phyloP scores from a whole-genome alignment of 1,140 invertebrate genomes.

The Drosophila kanapiae region DNA sequence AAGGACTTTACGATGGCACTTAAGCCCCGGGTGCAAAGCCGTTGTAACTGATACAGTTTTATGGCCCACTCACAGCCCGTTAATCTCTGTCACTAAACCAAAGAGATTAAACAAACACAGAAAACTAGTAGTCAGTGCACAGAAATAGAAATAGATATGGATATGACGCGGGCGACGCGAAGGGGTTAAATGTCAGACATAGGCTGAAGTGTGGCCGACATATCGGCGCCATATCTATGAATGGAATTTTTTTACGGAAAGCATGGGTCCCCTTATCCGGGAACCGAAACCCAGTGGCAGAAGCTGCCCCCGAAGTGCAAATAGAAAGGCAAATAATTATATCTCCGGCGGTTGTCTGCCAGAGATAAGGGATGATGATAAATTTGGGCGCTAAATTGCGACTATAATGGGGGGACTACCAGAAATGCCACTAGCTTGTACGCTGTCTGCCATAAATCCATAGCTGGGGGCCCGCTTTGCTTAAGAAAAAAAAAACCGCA shows the following conservation, averaged over 20 bases:
- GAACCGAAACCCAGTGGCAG: slow-evolving; percentile 15
- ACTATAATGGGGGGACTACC: neutral
- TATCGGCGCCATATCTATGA: slow-evolving; percentile 42
- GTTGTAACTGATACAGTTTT: slow-evolving; percentile 11
- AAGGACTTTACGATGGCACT: slow-evolving; percentile 11
- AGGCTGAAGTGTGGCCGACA: slow-evolving; percentile 2
- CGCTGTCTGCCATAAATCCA: slow-evolving; percentile 16
- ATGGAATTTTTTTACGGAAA: slow-evolving; percentile 62
- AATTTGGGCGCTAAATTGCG: slow-evolving; percentile 42
- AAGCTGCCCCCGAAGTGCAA: slow-evolving; percentile 24
- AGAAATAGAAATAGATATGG: slow-evolving; percentile 3
- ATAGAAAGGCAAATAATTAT: slow-evolving; percentile 39
- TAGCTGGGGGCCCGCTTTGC: slow-evolving; percentile 20
- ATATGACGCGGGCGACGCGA: too few relatives aligned
- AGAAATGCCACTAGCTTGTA: slow-evolving; percentile 10
- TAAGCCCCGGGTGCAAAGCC: slow-evolving; percentile 9
- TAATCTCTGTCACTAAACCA: slow-evolving; percentile 25
- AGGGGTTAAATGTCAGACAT: slow-evolving; percentile 21
- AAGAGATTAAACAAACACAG: slow-evolving; percentile 28
- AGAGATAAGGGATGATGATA: slow-evolving; percentile 63
- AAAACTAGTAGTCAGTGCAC: neutral
- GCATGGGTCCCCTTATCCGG: slow-evolving; percentile 7
- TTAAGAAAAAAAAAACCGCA: slow-evolving; percentile 9
- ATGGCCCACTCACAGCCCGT: slow-evolving; percentile 12
- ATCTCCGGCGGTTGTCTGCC: slow-evolving; percentile 34